Evolutionary conservation across 1,140 invertebrate species (phyloP), one percentile per base, ranked within the genome.

Genomic region (Ditylenchus dipsaci): DNA sequence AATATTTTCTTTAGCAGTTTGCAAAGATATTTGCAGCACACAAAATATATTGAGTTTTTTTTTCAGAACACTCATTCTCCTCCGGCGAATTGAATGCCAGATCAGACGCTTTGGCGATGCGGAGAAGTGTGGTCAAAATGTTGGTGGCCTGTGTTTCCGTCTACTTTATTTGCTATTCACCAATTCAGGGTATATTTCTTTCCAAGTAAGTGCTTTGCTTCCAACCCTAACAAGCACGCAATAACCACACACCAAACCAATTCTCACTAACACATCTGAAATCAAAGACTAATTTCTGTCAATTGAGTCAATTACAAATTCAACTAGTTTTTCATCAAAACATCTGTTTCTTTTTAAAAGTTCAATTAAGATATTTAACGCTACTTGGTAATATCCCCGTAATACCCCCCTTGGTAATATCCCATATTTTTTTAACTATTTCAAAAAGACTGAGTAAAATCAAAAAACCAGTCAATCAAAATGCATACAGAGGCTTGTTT

Each of bases 121-220:
- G 79, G 27, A 53, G 80, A 57, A 78, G 70, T 64, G 80, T 81
- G 21, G 76, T 81, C 23, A 81, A 81, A 67, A 83, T 81, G 79
- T 64, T 81, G 11, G 77, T 82, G 0, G 80, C 81, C 26, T 82
- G 81, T 69, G 81, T 83, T n/a, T 68, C 63, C 45, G 72, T 82
- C 8, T 81, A 81, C 63, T 81, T 81, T 63, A 58, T 83, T 43
- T 83, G 80, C 47, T 81, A 81, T 53, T 81, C 81, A 17, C 79
- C 79, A n/a, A 81, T 81, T 53, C 79, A 81, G 57, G 81, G 68
- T 19, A 73, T 81, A 33, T 81, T 83, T 64, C 53, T 81, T 15
- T 74, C 77, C 15, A 81, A 75, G 79, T 82, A 60, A 61, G 71
- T 64, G 42, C 15, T 26, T 59, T 38, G 33, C 33, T 38, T 38